These are phyloP conservation scores for Oncorhynchus keta DNA, from an alignment of 2,113 vertebrate species.

Conservation along the genomic window DNA sequence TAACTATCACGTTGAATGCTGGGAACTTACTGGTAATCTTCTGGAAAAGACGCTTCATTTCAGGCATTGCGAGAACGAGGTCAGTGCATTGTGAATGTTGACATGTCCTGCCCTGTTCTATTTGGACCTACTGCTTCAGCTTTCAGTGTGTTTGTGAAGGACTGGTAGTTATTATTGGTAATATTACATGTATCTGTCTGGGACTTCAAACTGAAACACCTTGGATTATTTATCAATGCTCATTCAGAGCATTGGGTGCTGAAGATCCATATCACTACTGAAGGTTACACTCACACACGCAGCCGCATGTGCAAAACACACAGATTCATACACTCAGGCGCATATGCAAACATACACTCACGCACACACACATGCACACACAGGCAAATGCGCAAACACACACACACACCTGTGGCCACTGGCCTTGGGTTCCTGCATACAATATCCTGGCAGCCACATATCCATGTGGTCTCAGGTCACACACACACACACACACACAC, in stretches of 20 bases:
- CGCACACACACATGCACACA: slow-evolving; percentile 27
- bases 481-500: not conserved
- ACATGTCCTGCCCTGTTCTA: no score
- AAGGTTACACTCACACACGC: slow-evolving; percentile 32
- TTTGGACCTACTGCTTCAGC: not conserved
- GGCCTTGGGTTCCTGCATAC: slow-evolving; percentile 15
- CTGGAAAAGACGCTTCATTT: not conserved
- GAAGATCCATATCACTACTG: slow-evolving; percentile 58
- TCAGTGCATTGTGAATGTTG: no score
- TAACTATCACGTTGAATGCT: no score
- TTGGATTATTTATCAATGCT: slow-evolving; percentile 56
- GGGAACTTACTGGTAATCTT: not conserved
- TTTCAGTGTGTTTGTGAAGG: not conserved
- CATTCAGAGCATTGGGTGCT: slow-evolving; percentile 42
- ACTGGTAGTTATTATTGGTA: slow-evolving; percentile 7
- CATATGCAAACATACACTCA: not conserved
- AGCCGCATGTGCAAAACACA: slow-evolving; percentile 13
- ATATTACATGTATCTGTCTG: slow-evolving; percentile 48
- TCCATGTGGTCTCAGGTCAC: slow-evolving; percentile 49
- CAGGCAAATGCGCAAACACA: slow-evolving; percentile 23
- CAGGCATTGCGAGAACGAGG: not conserved
- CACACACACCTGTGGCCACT: slow-evolving; percentile 28
- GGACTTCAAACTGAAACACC: slow-evolving; percentile 52
- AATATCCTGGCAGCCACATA: not conserved
- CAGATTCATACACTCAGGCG: not conserved